These are phyloP conservation scores for Penaeus japonicus DNA, from an alignment of 1,140 invertebrate genomes.

Conservation along the genomic window DNA sequence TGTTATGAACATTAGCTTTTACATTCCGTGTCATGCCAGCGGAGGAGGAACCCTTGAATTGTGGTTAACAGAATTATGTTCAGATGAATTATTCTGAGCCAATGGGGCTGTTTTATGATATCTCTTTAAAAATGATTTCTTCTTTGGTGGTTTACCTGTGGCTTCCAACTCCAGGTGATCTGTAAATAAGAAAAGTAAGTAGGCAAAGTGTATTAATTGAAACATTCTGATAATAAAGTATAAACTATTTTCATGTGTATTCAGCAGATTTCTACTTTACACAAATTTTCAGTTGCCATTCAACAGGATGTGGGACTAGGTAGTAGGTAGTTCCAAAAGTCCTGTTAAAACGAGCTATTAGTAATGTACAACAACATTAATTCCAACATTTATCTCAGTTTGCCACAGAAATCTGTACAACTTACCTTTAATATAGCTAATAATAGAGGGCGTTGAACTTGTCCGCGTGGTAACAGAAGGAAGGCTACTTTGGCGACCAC, in stretches of 20 bases:
- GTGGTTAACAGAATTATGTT: too few relatives aligned
- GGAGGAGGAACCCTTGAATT: background rate
- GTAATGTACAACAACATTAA: background rate
- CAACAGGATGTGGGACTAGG: too few relatives aligned
- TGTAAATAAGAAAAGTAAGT: background rate
- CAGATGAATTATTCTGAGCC: too few relatives aligned
- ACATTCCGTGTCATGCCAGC: background rate
- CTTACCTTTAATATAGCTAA: slow-evolving; percentile 37
- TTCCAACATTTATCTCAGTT: background rate
- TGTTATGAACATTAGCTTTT: background rate
- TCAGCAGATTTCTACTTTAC: too few relatives aligned
- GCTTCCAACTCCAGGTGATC: slow-evolving; percentile 46
- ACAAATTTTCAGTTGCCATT: too few relatives aligned
- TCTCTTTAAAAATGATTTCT: slow-evolving; percentile 45
- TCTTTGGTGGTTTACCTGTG: slow-evolving; percentile 22
- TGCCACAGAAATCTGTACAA: too few relatives aligned
- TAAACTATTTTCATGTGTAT: too few relatives aligned
- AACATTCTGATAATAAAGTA: background rate
- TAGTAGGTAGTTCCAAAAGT: too few relatives aligned
- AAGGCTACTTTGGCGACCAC: background rate
- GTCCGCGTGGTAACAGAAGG: background rate
- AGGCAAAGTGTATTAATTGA: background rate
- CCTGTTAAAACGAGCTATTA: too few relatives aligned
- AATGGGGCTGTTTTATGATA: slow-evolving; percentile 53
- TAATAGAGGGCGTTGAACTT: background rate